Conservation (phyloP, 2,797 vertebrate species). For the Pangasius macronema region DNA sequence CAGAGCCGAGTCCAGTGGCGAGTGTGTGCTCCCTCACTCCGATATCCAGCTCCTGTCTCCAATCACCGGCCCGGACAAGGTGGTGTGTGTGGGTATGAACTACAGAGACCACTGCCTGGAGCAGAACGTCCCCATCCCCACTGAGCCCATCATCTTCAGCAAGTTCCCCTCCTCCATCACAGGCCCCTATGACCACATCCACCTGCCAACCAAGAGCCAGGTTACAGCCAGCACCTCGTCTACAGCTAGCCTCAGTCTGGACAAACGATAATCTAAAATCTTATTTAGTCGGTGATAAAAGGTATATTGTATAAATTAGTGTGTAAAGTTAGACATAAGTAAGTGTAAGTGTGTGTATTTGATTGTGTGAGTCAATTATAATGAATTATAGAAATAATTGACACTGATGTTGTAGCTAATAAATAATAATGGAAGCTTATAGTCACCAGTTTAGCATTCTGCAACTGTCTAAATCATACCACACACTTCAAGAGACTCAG, state of each 20-base stretch:
- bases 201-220: slow-evolving; percentile 80
- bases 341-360: background rate
- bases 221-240: slow-evolving; percentile 52
- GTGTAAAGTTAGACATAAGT: background rate
- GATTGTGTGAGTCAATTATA: background rate
- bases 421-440: background rate
- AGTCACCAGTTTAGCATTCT: background rate
- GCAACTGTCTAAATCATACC: background rate
- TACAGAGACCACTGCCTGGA: slow-evolving; percentile 91
- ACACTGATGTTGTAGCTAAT: background rate
- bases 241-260: background rate
- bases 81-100: slow-evolving; percentile 94
- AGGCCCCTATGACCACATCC: slow-evolving; percentile 84
- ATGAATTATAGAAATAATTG: background rate
- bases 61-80: slow-evolving; percentile 82
- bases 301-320: background rate
- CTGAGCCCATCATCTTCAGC: slow-evolving; percentile 93
- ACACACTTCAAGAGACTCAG: background rate
- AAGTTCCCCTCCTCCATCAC: slow-evolving; percentile 89
- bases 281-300: too few species aligned
- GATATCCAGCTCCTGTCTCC: slow-evolving; percentile 80
- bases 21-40: slow-evolving; percentile 69
- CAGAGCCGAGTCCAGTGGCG: slow-evolving; percentile 77
- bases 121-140: slow-evolving; percentile 81
- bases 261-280: background rate